Conservation (phyloP, 2,888 invertebrate genomes). For the Lithophane ornitopus region DNA sequence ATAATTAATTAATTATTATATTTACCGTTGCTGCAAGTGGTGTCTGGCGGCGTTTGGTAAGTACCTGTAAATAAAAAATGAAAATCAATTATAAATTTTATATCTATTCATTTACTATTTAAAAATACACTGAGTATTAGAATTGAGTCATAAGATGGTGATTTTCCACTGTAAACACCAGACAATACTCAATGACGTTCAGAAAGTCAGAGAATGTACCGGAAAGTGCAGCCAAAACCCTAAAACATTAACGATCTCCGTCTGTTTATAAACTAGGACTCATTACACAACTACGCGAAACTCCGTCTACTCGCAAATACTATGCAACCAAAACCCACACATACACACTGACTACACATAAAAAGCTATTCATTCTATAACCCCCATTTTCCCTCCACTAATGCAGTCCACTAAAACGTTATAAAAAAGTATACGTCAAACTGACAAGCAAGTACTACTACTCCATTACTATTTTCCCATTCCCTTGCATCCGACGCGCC, state of each 20-base stretch:
- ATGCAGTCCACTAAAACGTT: conserved; percentile 49
- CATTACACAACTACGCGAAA: conserved; percentile 40
- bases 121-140: background rate
- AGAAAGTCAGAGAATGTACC: background rate
- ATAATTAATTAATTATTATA: conserved; percentile 45
- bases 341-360: conserved; percentile 3
- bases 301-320: conserved; percentile 42
- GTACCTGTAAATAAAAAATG: conserved; percentile 72
- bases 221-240: conserved; percentile 35
- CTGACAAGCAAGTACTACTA: conserved; percentile 68
- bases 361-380: conserved; percentile 41
- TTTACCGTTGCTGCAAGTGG: conserved; percentile 84
- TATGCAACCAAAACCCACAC: conserved; percentile 26
- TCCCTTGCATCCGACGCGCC: conserved; percentile 64
- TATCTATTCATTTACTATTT: background rate
- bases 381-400: conserved; percentile 40
- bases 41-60: conserved; percentile 54
- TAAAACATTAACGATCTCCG: conserved; percentile 35
- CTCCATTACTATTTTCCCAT: conserved; percentile 70
- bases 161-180: background rate
- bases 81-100: background rate
- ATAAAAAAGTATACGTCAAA: conserved; percentile 62
- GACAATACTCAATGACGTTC: background rate
- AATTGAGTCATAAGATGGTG: background rate
- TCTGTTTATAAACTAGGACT: conserved; percentile 51